Evolutionary conservation across 2,888 invertebrate genomes (phyloP).

Genomic region (Norana najaformis): DNA sequence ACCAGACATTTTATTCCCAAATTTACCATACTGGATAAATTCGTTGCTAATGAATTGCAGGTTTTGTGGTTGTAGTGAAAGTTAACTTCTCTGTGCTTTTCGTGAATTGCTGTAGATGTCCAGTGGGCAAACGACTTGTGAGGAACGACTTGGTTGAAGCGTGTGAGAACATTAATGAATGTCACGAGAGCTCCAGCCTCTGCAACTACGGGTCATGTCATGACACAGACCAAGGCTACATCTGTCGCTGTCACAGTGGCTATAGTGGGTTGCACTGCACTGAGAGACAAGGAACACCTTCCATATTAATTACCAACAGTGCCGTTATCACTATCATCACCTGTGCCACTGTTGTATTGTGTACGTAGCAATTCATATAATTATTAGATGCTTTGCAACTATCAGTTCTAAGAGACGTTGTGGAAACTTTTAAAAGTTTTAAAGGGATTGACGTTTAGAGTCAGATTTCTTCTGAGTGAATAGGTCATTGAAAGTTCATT

Average conservation of each 20-base stretch:
- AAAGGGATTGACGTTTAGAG: neutral
- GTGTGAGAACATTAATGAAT: conserved; percentile 66
- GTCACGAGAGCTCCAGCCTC: conserved; percentile 51
- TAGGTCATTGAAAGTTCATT: no score
- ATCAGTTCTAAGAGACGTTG: no score
- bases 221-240: conserved; percentile 47
- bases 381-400: neutral
- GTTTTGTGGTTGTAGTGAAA: neutral
- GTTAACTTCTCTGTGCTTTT: neutral
- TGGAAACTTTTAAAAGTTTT: neutral
- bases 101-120: conserved; percentile 70
- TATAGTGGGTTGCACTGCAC: conserved; percentile 76
- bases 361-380: conserved; percentile 71
- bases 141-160: conserved; percentile 67
- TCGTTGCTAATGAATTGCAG: neutral
- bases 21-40: neutral
- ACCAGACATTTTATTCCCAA: no score
- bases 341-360: conserved; percentile 92
- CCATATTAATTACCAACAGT: conserved; percentile 64
- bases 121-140: conserved; percentile 68
- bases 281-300: conserved; percentile 18
- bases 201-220: conserved; percentile 43
- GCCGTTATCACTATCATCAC: conserved; percentile 95
- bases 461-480: neutral
- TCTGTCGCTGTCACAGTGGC: conserved; percentile 91